A percentile compares a stretch with the other conserved stretches of the same genome.
Conservation (phyloP, 2,113 vertebrate genomes). For the Formicarius rufipectus region DNA sequence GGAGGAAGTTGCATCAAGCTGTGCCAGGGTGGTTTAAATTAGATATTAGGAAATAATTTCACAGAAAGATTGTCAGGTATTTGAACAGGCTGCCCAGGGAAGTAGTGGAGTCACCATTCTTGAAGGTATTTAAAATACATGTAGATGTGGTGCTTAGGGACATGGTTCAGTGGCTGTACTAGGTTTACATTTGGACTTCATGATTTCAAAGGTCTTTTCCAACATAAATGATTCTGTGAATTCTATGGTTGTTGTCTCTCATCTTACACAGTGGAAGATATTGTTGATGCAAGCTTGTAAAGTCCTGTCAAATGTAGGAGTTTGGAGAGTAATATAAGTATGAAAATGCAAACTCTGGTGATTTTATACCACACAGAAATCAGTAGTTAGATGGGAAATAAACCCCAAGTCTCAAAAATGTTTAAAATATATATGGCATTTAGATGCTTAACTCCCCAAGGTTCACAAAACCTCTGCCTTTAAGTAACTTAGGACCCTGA, state of each 20-base stretch:
- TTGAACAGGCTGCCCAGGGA: background rate
- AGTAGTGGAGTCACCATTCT: background rate
- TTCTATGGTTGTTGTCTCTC: background rate
- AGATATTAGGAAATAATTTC: background rate
- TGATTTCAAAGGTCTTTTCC: background rate
- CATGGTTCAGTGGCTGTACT: background rate
- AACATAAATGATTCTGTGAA: background rate
- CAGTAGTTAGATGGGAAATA: background rate
- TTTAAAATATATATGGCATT: background rate
- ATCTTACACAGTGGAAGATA: background rate
- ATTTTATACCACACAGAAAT: background rate
- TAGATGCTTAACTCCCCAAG: background rate
- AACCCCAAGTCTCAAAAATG: background rate
- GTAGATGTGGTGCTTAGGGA: background rate
- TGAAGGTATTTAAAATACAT: background rate
- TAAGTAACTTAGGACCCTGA: background rate
- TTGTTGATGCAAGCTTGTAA: background rate
- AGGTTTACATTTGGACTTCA: rapidly evolving
- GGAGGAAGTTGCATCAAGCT: background rate
- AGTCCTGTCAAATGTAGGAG: background rate
- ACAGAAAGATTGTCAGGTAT: background rate
- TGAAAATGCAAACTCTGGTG: background rate
- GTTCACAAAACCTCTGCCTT: background rate
- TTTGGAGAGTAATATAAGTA: background rate
- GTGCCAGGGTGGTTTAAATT: background rate